A percentile compares a stretch with the other conserved stretches of the same genome.
phyloP scores from a whole-genome alignment of 2,888 invertebrate genomes.

The Hybos culiciformis region DNA sequence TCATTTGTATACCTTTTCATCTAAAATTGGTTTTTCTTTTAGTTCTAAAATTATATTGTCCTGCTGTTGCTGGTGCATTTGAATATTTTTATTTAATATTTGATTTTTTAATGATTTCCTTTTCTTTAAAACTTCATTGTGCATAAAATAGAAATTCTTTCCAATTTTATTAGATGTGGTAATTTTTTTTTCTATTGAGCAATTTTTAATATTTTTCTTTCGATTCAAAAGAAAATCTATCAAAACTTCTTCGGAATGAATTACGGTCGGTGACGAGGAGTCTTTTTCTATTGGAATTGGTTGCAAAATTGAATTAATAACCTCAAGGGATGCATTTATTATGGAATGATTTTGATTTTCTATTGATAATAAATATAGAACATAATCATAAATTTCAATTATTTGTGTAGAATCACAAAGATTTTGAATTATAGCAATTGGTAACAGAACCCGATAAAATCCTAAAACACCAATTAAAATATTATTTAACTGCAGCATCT shows the following conservation, averaged over 20 bases:
- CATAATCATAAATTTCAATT: constrained; percentile 61
- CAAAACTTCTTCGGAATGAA: neutral
- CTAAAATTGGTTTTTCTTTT: too few relatives aligned
- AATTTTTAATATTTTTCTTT: neutral
- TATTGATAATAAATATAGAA: constrained; percentile 55
- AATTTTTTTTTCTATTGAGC: too few relatives aligned
- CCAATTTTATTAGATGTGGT: neutral
- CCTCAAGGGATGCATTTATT: constrained; percentile 74
- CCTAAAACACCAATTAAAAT: constrained; percentile 51
- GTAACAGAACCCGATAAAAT: constrained; percentile 48
- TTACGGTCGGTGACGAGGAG: constrained; percentile 11
- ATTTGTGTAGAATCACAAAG: constrained; percentile 28
- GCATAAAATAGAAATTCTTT: constrained; percentile 13
- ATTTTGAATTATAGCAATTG: constrained; percentile 36
- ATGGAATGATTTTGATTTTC: constrained; percentile 70
- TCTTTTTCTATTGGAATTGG: constrained; percentile 12
- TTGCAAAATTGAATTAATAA: constrained; percentile 32
- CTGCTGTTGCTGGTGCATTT: too few relatives aligned
- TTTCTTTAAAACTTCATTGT: constrained; percentile 33
- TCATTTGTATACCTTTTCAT: too few relatives aligned
- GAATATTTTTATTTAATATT: too few relatives aligned
- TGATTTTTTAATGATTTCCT: constrained; percentile 37
- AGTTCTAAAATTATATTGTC: too few relatives aligned
- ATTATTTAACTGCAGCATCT: constrained; percentile 19
- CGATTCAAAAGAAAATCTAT: neutral